phyloP scores from a whole-genome alignment of 2,113 vertebrate species.

The Tricholaema leucomelas region DNA sequence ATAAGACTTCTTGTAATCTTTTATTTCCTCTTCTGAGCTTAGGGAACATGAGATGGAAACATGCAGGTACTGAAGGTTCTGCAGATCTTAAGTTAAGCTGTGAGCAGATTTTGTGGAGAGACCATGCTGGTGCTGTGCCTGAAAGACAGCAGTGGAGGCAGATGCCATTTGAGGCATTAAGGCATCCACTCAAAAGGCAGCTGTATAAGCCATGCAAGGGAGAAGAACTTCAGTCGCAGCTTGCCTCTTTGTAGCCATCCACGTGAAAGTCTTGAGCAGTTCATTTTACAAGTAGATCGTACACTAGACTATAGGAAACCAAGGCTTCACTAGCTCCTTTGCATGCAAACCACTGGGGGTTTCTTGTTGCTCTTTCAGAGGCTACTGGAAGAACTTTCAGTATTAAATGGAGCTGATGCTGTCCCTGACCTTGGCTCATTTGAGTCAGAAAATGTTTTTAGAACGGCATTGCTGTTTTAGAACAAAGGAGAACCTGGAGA shows the following conservation, averaged over 20 bases:
- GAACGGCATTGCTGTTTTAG: not conserved
- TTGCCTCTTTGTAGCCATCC: not conserved
- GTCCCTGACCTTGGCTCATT: conserved; percentile 22
- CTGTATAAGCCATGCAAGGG: not conserved
- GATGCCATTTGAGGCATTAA: not conserved
- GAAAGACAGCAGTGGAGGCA: not conserved
- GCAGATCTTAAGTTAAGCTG: not conserved
- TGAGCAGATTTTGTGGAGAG: not conserved
- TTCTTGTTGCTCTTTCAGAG: conserved; percentile 2
- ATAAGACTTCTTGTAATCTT: not conserved
- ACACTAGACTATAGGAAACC: not conserved
- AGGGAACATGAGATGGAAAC: not conserved
- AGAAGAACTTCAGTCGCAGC: not conserved
- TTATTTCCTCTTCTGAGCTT: not conserved
- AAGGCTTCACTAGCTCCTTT: not conserved
- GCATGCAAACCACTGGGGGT: not conserved
- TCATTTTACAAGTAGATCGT: not conserved
- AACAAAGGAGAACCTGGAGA: conserved; percentile 5
- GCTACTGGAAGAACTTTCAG: not conserved
- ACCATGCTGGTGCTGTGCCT: not conserved
- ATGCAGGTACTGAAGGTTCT: not conserved
- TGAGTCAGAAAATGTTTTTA: conserved; percentile 41
- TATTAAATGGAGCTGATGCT: not conserved
- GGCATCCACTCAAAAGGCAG: not conserved
- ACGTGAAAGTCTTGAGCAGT: not conserved